Evolutionary conservation across 2,113 vertebrate genomes (phyloP).

Genomic region (Leptobrachium ailaonicum): DNA sequence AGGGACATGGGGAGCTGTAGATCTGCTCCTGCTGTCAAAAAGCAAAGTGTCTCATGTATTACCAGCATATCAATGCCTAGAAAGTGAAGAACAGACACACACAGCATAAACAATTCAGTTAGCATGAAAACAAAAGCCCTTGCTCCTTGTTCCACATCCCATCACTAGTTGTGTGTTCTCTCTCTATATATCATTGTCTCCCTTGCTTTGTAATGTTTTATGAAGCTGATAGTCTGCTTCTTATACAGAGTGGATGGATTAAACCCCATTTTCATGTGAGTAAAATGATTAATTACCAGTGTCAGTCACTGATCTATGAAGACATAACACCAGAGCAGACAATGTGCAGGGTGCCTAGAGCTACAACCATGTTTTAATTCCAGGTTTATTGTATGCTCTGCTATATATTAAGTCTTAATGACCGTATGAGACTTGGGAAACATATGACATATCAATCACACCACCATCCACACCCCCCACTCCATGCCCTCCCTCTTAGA

Average conservation of each 20-base stretch:
- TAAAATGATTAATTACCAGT: conserved; percentile 85
- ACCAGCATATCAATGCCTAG: conserved; percentile 74
- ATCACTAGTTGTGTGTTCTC: conserved; percentile 56
- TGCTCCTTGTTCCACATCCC: conserved; percentile 47
- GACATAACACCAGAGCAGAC: conserved; percentile 79
- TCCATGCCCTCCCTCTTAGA: neutral
- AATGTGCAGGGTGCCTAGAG: conserved; percentile 78
- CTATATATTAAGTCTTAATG: conserved; percentile 74
- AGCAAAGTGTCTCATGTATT: conserved; percentile 79
- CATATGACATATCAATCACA: conserved; percentile 74
- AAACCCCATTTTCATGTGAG: conserved; percentile 79
- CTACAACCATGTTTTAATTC: conserved; percentile 79
- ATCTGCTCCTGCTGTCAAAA: conserved; percentile 74
- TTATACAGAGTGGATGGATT: conserved; percentile 77
- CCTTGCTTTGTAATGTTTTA: conserved; percentile 75
- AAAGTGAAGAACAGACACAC: conserved; percentile 74
- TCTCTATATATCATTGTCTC: conserved; percentile 53
- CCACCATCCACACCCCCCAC: conserved; percentile 49
- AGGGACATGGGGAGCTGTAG: conserved; percentile 61
- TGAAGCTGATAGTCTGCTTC: conserved; percentile 73
- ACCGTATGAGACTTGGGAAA: conserved; percentile 68
- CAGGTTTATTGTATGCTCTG: conserved; percentile 74
- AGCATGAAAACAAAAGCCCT: conserved; percentile 72
- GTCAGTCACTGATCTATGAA: conserved; percentile 82
- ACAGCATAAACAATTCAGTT: conserved; percentile 76